phyloP scores from a whole-genome alignment of 2,888 invertebrate genomes.

The Acanthosepion esculentum region DNA sequence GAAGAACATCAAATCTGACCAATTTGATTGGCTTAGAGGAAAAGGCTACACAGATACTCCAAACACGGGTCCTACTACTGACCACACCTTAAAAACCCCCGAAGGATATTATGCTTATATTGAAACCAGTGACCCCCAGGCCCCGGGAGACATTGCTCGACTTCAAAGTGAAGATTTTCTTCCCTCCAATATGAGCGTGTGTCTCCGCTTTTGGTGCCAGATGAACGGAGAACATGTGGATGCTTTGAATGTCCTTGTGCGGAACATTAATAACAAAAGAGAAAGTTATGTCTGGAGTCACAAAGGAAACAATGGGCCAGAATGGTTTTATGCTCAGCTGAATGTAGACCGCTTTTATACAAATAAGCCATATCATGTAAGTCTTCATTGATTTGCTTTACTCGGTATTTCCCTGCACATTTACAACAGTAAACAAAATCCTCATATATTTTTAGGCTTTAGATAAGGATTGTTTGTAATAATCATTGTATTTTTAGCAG shows the following conservation, averaged over 20 bases:
- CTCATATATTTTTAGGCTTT: too few species aligned
- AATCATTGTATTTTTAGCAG: too few species aligned
- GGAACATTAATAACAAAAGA: constrained; percentile 53
- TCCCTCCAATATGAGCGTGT: constrained; percentile 51
- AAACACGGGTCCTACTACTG: constrained; percentile 67
- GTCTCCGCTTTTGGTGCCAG: constrained; percentile 37
- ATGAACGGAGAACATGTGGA: background rate
- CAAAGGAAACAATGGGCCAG: constrained; percentile 59
- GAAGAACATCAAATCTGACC: constrained; percentile 64
- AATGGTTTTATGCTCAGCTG: constrained; percentile 66
- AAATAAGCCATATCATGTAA: constrained; percentile 62
- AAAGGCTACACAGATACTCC: constrained; percentile 61
- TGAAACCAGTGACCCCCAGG: constrained; percentile 61
- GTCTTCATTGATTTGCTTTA: background rate
- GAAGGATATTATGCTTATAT: constrained; percentile 69
- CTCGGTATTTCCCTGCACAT: too few species aligned
- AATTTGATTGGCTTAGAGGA: constrained; percentile 71
- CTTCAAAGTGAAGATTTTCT: constrained; percentile 62
- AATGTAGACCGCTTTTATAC: constrained; percentile 62
- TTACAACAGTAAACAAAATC: too few species aligned
- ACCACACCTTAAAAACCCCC: constrained; percentile 59
- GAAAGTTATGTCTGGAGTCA: constrained; percentile 57
- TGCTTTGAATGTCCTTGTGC: constrained; percentile 36
- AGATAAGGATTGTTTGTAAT: too few species aligned
- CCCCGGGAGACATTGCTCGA: constrained; percentile 61